phyloP scores from a whole-genome alignment of 2,113 vertebrate genomes.

The Aix galericulata region DNA sequence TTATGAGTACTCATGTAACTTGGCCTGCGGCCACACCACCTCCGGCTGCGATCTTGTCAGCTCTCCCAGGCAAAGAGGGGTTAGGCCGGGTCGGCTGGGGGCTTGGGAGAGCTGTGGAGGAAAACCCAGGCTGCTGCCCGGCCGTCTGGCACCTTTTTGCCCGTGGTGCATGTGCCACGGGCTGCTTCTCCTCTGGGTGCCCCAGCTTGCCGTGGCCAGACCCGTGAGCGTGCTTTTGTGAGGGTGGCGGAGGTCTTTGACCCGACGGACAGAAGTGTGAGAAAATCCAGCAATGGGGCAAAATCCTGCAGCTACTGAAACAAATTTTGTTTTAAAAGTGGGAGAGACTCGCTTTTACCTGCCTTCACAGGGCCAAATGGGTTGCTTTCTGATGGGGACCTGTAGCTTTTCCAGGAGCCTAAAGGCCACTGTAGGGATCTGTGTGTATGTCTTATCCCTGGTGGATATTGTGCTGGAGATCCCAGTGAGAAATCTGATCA shows the following conservation, averaged over 20 bases:
- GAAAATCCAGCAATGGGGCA: background rate
- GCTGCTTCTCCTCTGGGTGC: background rate
- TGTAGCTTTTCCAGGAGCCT: background rate
- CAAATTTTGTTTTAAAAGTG: background rate
- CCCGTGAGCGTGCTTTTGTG: background rate
- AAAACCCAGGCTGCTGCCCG: background rate
- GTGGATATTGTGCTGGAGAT: background rate
- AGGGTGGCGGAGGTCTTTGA: background rate
- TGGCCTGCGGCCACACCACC: slow-evolving; percentile 58
- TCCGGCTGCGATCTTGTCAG: slow-evolving; percentile 59
- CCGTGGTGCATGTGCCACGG: background rate
- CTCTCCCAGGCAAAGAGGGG: slow-evolving; percentile 37
- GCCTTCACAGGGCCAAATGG: background rate
- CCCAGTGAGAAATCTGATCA: background rate
- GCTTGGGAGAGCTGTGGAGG: background rate
- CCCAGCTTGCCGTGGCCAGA: background rate
- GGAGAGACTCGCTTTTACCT: background rate
- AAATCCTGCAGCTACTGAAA: background rate
- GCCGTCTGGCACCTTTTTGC: background rate
- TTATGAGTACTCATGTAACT: slow-evolving; percentile 64
- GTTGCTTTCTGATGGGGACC: background rate
- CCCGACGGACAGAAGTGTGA: background rate
- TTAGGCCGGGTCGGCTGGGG: slow-evolving; percentile 46
- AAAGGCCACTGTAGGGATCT: background rate
- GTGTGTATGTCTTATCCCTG: background rate